Conservation (phyloP, 2,113 vertebrate genomes). For the Perca flavescens region DNA sequence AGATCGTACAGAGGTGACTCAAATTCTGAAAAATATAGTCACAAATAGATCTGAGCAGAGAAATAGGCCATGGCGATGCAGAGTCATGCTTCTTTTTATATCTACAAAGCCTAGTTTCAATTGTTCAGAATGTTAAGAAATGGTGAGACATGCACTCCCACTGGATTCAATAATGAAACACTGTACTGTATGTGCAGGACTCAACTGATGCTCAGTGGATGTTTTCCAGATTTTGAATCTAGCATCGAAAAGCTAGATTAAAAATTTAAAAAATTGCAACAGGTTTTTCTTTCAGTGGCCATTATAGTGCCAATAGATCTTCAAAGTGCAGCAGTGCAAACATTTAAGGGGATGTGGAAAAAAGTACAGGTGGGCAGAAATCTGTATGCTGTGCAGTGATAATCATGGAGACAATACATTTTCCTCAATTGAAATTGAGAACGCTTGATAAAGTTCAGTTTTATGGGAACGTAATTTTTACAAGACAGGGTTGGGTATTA, state of each 20-base stretch:
- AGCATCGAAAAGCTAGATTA: background rate
- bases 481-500: background rate
- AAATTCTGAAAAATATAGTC: background rate
- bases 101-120: background rate
- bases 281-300: background rate
- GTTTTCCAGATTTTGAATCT: background rate
- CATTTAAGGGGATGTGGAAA: too few relatives aligned
- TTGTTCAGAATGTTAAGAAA: background rate
- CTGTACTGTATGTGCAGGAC: background rate
- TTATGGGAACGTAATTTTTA: too few relatives aligned
- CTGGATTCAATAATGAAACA: background rate
- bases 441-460: too few relatives aligned
- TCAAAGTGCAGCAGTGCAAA: too few relatives aligned
- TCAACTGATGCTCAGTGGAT: background rate
- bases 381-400: too few relatives aligned
- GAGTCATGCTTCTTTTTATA: slow-evolving; percentile 3
- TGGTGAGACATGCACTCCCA: background rate
- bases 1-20: background rate
- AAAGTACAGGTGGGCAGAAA: too few relatives aligned
- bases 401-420: too few relatives aligned
- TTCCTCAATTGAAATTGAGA: too few relatives aligned
- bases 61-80: background rate
- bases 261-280: background rate
- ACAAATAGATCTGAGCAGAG: background rate
- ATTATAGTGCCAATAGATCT: too few relatives aligned